These are phyloP conservation scores for Tadarida brasiliensis DNA, from an alignment of 2,797 vertebrate genomes.

Conservation along the genomic window DNA sequence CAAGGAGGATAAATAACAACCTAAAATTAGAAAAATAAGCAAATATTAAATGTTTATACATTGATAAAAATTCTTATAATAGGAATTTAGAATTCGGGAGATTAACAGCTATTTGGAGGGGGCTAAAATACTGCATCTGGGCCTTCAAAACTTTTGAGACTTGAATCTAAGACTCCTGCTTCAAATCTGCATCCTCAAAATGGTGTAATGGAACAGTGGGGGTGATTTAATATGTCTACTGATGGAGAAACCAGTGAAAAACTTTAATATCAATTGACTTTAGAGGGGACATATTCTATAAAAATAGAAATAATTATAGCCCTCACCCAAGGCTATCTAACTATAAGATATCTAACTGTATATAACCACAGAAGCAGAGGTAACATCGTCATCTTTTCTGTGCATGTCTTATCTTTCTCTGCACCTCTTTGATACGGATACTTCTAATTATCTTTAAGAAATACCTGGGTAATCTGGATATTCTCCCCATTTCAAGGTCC, in stretches of 20 bases:
- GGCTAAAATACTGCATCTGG: neutral
- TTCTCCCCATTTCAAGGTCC: neutral
- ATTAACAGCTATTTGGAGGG: neutral
- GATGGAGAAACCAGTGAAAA: neutral
- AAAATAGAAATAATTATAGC: neutral
- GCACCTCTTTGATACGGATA: neutral
- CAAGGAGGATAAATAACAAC: neutral
- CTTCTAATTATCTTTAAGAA: neutral
- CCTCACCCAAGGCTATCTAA: neutral
- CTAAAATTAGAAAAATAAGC: neutral
- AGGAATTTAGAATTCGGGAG: neutral
- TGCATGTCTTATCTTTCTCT: neutral
- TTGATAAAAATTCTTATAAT: neutral
- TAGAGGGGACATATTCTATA: neutral
- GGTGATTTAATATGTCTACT: neutral
- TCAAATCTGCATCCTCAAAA: neutral
- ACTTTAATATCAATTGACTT: neutral
- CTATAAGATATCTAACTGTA: neutral
- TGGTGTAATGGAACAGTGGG: neutral
- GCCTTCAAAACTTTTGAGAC: neutral
- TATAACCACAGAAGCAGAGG: neutral
- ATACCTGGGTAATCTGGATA: neutral
- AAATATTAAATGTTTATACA: neutral
- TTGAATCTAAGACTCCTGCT: neutral
- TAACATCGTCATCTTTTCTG: neutral